These are phyloP conservation scores for Aspidapion aeneum DNA, from an alignment of 2,888 invertebrate genomes.

Conservation along the genomic window DNA sequence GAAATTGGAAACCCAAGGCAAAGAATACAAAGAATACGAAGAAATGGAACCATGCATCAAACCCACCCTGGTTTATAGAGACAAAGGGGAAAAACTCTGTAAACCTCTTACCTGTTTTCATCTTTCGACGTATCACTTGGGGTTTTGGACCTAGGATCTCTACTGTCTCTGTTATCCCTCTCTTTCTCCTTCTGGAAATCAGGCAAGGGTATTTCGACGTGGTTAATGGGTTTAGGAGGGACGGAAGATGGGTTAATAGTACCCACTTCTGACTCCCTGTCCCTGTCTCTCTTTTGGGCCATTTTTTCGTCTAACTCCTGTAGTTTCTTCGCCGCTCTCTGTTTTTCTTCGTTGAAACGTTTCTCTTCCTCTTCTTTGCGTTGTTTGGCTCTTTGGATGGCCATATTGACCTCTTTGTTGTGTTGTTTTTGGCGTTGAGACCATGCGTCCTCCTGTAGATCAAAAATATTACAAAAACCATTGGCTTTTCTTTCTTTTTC, in stretches of 20 bases:
- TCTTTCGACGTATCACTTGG: conserved; percentile 22
- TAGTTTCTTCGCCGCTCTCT: conserved; percentile 61
- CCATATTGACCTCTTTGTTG: conserved; percentile 66
- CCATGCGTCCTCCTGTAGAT: conserved; percentile 16
- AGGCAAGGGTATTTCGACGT: conserved; percentile 50
- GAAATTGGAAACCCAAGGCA: too few relatives aligned
- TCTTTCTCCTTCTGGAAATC: conserved; percentile 54
- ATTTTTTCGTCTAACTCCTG: conserved; percentile 66
- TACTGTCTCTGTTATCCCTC: conserved; percentile 25
- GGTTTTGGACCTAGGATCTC: conserved; percentile 32
- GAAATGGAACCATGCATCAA: too few relatives aligned
- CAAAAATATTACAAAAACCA: too few relatives aligned
- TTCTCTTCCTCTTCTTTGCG: conserved; percentile 88
- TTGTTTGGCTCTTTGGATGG: conserved; percentile 79
- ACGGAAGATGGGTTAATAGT: conserved; percentile 46
- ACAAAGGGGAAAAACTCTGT: too few relatives aligned
- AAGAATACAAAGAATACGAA: too few relatives aligned
- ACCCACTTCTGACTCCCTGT: conserved; percentile 48
- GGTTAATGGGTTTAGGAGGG: conserved; percentile 47
- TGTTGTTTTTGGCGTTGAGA: conserved; percentile 24
- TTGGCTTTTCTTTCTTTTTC: too few relatives aligned
- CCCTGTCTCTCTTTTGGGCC: conserved; percentile 55
- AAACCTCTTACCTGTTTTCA: conserved; percentile 29
- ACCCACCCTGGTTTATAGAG: too few relatives aligned
- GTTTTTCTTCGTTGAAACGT: conserved; percentile 60